phyloP scores from a whole-genome alignment of 2,113 vertebrate genomes.

The Thryonomys swinderianus region DNA sequence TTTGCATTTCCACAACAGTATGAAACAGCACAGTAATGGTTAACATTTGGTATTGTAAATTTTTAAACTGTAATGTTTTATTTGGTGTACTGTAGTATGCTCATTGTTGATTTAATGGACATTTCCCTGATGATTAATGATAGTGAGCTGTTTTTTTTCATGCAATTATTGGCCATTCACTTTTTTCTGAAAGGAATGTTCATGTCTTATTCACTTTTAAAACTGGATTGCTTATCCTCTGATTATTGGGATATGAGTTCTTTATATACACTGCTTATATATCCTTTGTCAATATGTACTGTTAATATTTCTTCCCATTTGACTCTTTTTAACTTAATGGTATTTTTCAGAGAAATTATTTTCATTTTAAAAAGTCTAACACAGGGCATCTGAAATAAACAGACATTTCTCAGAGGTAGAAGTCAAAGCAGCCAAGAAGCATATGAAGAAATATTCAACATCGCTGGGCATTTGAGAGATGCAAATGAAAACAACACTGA shows the following conservation, averaged over 20 bases:
- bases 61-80: neutral
- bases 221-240: neutral
- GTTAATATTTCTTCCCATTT: neutral
- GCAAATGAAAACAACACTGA: no score
- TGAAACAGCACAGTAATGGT: neutral
- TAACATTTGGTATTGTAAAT: neutral
- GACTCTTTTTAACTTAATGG: neutral
- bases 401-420: no score
- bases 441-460: no score
- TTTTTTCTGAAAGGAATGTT: conserved; percentile 6
- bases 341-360: neutral
- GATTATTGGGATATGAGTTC: conserved; percentile 4
- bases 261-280: neutral
- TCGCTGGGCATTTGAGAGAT: no score
- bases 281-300: neutral
- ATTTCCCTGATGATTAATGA: conserved; percentile 32
- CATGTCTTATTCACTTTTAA: conserved; percentile 23
- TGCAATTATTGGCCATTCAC: conserved; percentile 23
- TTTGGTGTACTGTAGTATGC: neutral
- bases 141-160: neutral
- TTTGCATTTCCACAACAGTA: neutral
- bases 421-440: no score
- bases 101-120: neutral
- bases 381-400: no score
- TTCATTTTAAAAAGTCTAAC: conserved; percentile 22